phyloP scores from a whole-genome alignment of 1,140 invertebrate species.

The Euwallacea fornicatus region DNA sequence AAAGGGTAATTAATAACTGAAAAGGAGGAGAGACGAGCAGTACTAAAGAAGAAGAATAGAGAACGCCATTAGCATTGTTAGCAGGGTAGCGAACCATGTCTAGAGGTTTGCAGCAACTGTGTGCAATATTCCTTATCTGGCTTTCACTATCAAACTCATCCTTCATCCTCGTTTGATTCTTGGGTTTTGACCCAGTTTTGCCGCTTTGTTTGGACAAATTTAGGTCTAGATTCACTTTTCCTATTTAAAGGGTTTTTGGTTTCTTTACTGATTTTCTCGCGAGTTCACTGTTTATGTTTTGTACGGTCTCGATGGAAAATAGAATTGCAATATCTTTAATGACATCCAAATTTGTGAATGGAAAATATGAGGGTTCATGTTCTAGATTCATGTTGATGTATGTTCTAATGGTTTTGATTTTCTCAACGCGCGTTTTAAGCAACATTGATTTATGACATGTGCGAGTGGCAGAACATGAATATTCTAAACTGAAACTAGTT shows the following conservation, averaged over 20 bases:
- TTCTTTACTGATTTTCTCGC: no score
- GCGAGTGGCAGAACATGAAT: no score
- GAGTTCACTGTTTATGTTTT: no score
- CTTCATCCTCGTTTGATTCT: conserved; percentile 35
- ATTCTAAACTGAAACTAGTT: no score
- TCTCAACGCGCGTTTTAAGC: no score
- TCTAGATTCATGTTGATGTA: no score
- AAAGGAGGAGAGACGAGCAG: conserved; percentile 16
- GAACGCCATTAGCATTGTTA: conserved; percentile 45
- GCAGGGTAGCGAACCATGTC: conserved; percentile 45
- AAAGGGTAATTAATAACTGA: conserved; percentile 30
- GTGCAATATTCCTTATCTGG: conserved; percentile 44
- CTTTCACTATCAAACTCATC: conserved; percentile 49
- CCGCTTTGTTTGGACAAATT: conserved; percentile 14
- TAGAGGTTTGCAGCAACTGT: conserved; percentile 39
- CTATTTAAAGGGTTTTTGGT: not conserved
- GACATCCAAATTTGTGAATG: no score
- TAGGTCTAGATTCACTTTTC: not conserved
- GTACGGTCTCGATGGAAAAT: no score
- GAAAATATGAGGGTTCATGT: no score
- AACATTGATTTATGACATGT: no score
- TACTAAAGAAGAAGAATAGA: conserved; percentile 31
- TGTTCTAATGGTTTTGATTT: no score
- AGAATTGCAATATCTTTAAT: no score
- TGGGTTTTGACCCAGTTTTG: conserved; percentile 37